Base-by-base conservation (phyloP, 1,140 invertebrate species). In the Tetramorium simillimum region DNA sequence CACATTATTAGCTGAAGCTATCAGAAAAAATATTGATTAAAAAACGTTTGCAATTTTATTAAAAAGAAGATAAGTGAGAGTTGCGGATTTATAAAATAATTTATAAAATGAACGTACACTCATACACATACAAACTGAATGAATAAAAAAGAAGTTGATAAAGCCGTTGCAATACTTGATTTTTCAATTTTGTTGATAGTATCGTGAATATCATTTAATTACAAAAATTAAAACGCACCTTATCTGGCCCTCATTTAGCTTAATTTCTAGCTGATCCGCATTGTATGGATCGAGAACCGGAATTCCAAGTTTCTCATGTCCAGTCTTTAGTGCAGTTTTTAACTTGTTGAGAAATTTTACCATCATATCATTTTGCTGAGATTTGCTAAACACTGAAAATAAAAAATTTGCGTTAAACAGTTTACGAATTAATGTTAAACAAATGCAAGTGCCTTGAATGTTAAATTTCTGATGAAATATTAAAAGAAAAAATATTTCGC, bases 301-400 rank as follows among this genome's bases (percentile, higher is more conserved):
- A 49, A 69, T 2, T 69, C 65, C 65, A 3, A 69, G 40, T 28
- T 7, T 46, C 5, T 49, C 40, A 5, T 18, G 16, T 69, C 65
- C 65, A 18, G 40, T 69, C 6, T 49, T 49, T 10, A 69, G 0
- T 24, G 1, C 2, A 49, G 12, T 9, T 69, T 69, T 69, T 0
- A 69, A 24, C 21, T 28, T 69, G 5, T 24, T 6, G 0, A 69
- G 21, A 18, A 46, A 24, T 28, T 69, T 1, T 21, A 62, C 0
- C 7, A 24, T 0, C 0, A 3, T 0, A 49, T 49, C 9, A 33
- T 33, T 4, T 33, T 33, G 33, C 6, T 0, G 14, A 16, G 1
- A 69, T 16, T 14, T n/a, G 7, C 4, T 21, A 28, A 12, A 2
- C 3, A 60, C n/a, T 24, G 6, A 60, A 69, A 49, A 0, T 16